A percentile compares a stretch with the other conserved stretches of the same genome.
These are phyloP conservation scores for Lepidurus couesii DNA, from an alignment of 1,140 invertebrate species.

Conservation along the genomic window DNA sequence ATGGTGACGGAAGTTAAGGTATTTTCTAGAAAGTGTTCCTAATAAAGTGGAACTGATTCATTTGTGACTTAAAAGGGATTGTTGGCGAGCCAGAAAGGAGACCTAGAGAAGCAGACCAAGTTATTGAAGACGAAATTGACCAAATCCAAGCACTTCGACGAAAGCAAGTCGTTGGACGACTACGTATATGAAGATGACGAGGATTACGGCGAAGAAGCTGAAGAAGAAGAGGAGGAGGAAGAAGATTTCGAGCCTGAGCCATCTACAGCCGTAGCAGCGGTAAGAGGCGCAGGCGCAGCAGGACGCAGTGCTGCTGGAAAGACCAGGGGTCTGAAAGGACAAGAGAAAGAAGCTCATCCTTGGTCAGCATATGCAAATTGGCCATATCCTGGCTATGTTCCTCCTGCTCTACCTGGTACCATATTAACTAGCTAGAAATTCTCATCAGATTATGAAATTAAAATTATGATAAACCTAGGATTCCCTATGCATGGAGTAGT, in stretches of 20 bases:
- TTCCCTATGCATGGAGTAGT: neutral
- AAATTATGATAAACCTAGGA: neutral
- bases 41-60: too few relatives aligned
- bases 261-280: neutral
- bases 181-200: slow-evolving; percentile 35
- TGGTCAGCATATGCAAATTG: neutral
- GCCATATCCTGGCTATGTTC: slow-evolving; percentile 25
- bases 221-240: slow-evolving; percentile 34
- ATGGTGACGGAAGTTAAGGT: slow-evolving; percentile 39
- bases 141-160: neutral
- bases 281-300: neutral
- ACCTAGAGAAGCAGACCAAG: slow-evolving; percentile 35
- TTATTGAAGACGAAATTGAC: neutral
- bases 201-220: slow-evolving; percentile 35
- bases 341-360: neutral
- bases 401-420: slow-evolving; percentile 26
- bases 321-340: neutral
- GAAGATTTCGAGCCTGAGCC: slow-evolving; percentile 24
- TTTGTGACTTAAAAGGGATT: slow-evolving; percentile 36
- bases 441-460: neutral
- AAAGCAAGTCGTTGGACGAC: slow-evolving; percentile 32
- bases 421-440: neutral
- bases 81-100: slow-evolving; percentile 33
- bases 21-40: too few relatives aligned
- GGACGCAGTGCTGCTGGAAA: neutral